phyloP scores from a whole-genome alignment of 2,888 invertebrate genomes.

The Onthophagus sagittarius region DNA sequence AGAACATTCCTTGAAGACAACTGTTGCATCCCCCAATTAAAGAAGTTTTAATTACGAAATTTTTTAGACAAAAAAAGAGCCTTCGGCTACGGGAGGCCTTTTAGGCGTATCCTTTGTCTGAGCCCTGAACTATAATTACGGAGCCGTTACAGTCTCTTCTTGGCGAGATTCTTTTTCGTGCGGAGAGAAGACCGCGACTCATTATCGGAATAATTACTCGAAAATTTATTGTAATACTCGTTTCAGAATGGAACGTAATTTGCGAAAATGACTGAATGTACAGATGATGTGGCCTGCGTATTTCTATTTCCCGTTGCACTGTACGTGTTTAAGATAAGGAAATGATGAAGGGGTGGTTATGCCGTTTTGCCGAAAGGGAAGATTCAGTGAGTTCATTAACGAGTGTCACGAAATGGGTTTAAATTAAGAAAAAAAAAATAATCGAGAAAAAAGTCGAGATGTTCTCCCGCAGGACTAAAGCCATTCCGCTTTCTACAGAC shows the following conservation, averaged over 20 bases:
- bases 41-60: slow-evolving; percentile 40
- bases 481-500: slow-evolving; percentile 9
- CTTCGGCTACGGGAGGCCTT: slow-evolving; percentile 29
- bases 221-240: neutral
- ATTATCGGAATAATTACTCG: neutral
- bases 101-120: slow-evolving; percentile 21
- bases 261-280: neutral
- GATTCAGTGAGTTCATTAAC: slow-evolving; percentile 24
- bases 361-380: slow-evolving; percentile 20
- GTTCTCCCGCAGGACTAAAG: neutral
- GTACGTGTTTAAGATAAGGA: slow-evolving; percentile 7
- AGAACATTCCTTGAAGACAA: slow-evolving; percentile 29
- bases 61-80: slow-evolving; percentile 18
- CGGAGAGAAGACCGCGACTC: neutral
- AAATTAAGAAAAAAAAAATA: slow-evolving; percentile 16
- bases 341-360: neutral
- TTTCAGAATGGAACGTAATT: neutral
- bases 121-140: neutral
- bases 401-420: slow-evolving; percentile 17
- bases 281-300: neutral
- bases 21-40: slow-evolving; percentile 41
- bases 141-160: neutral
- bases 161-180: neutral
- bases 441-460: neutral
- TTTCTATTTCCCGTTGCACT: neutral